Percentiles rank a stretch among this genome's conserved stretches.
Evolutionary conservation across 2,113 vertebrate genomes (phyloP).

Genomic region (Archilochus colubris): DNA sequence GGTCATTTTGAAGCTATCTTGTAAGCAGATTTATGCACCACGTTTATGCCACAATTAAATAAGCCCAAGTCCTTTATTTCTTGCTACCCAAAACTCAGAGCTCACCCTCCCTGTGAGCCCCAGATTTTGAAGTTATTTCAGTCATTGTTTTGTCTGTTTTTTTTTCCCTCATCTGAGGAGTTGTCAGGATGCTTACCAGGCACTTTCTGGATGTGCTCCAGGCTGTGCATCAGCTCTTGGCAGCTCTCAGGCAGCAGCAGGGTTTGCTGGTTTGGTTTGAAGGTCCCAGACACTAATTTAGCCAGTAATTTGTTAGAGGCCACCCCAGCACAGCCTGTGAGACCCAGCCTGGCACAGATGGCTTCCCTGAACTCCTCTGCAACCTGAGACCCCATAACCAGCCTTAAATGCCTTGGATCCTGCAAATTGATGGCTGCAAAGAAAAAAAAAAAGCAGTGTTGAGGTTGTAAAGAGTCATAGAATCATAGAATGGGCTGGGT

Average conservation of each 20-base stretch:
- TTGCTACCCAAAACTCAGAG: too few relatives aligned
- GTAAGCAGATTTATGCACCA: background rate
- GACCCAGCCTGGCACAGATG: slow-evolving; percentile 75
- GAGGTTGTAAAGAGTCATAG: background rate
- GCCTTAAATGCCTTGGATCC: slow-evolving; percentile 62
- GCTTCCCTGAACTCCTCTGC: slow-evolving; percentile 83
- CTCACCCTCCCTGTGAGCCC: background rate
- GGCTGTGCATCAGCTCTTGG: slow-evolving; percentile 73
- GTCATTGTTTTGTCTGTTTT: background rate
- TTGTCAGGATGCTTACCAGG: slow-evolving; percentile 75
- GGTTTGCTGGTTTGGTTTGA: slow-evolving; percentile 93
- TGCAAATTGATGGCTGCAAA: slow-evolving; percentile 70
- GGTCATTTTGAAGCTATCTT: background rate
- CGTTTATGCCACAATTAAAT: background rate
- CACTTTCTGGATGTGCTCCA: slow-evolving; percentile 77
- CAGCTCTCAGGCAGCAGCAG: slow-evolving; percentile 83
- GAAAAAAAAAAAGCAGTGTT: background rate
- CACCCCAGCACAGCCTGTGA: slow-evolving; percentile 88
- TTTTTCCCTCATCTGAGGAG: background rate
- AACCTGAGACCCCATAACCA: slow-evolving; percentile 84
- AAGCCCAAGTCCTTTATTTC: background rate
- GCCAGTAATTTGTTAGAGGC: slow-evolving; percentile 87
- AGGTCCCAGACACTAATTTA: slow-evolving; percentile 87
- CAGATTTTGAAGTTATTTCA: background rate
- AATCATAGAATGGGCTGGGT: too few relatives aligned